phyloP scores from a whole-genome alignment of 2,888 invertebrate genomes.

The Gymnoscelis rufifasciata region DNA sequence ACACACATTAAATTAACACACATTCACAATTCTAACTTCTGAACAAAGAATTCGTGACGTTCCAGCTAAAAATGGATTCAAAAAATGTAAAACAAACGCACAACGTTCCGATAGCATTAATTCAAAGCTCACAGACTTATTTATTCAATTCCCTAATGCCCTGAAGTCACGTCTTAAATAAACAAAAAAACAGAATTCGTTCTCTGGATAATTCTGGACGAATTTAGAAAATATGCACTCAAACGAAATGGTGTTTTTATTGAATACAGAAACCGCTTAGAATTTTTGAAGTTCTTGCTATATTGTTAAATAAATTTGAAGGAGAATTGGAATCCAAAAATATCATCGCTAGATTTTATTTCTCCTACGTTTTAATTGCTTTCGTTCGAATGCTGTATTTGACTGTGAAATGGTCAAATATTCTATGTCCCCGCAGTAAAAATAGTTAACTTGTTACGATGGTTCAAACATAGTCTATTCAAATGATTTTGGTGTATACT shows the following conservation, averaged over 20 bases:
- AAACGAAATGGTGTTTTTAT: constrained; percentile 37
- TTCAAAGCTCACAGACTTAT: constrained; percentile 28
- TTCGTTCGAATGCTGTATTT: no score
- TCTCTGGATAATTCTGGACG: constrained; percentile 49
- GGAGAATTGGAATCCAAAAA: no score
- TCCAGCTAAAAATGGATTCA: no score
- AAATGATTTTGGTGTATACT: no score
- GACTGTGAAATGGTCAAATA: no score
- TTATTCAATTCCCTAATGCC: constrained; percentile 42
- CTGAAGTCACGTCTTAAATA: constrained; percentile 40
- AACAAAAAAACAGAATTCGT: constrained; percentile 44
- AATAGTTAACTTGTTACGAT: no score
- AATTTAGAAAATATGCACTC: constrained; percentile 46
- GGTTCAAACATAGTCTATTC: no score
- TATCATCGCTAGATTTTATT: no score
- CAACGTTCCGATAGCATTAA: constrained; percentile 25
- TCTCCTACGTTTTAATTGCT: no score
- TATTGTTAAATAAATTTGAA: not conserved
- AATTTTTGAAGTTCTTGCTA: constrained; percentile 2
- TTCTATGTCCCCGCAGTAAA: no score
- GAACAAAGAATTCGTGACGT: no score
- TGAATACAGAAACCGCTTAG: constrained; percentile 29
- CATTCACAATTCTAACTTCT: not conserved
- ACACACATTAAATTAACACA: no score
- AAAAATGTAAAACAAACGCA: constrained; percentile 6